phyloP scores from a whole-genome alignment of 2,888 invertebrate species.

The Diadegma fenestrale region DNA sequence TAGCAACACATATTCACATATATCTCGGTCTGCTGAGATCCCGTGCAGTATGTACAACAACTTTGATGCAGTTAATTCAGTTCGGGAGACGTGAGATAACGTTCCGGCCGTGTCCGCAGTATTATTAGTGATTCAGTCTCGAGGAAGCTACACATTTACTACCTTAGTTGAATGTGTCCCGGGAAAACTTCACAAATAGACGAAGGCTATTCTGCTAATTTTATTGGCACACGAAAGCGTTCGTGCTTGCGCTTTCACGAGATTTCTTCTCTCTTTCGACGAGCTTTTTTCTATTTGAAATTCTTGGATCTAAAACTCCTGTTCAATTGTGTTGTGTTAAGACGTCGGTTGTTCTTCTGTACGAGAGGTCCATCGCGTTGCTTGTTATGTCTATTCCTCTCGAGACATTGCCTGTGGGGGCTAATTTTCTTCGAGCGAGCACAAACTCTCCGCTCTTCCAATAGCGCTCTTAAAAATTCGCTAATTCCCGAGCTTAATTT shows the following conservation, averaged over 20 bases:
- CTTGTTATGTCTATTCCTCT: slow-evolving; percentile 23
- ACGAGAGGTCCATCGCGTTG: slow-evolving; percentile 1
- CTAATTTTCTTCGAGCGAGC: slow-evolving; percentile 54
- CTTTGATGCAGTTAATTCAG: slow-evolving; percentile 46
- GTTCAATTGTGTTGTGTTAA: slow-evolving; percentile 3
- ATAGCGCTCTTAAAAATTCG: slow-evolving; percentile 17
- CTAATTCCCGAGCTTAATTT: slow-evolving; percentile 8
- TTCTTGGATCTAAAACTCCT: slow-evolving; percentile 21
- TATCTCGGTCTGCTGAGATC: background rate
- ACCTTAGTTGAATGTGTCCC: slow-evolving; percentile 59
- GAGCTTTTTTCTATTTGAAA: slow-evolving; percentile 1
- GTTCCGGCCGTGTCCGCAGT: slow-evolving; percentile 26
- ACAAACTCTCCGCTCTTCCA: slow-evolving; percentile 24
- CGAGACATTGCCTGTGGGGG: slow-evolving; percentile 7
- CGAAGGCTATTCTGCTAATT: slow-evolving; percentile 64
- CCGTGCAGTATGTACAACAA: slow-evolving; percentile 4
- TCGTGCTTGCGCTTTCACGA: slow-evolving; percentile 26
- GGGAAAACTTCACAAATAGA: slow-evolving; percentile 68
- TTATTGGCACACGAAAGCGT: slow-evolving; percentile 63
- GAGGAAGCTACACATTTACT: slow-evolving; percentile 39
- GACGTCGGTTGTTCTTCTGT: slow-evolving; percentile 10
- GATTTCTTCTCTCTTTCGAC: slow-evolving; percentile 13
- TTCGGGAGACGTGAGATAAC: background rate
- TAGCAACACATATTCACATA: background rate
- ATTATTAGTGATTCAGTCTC: slow-evolving; percentile 55